Conservation (phyloP, 2,113 vertebrate species). For the Tinamus guttatus region DNA sequence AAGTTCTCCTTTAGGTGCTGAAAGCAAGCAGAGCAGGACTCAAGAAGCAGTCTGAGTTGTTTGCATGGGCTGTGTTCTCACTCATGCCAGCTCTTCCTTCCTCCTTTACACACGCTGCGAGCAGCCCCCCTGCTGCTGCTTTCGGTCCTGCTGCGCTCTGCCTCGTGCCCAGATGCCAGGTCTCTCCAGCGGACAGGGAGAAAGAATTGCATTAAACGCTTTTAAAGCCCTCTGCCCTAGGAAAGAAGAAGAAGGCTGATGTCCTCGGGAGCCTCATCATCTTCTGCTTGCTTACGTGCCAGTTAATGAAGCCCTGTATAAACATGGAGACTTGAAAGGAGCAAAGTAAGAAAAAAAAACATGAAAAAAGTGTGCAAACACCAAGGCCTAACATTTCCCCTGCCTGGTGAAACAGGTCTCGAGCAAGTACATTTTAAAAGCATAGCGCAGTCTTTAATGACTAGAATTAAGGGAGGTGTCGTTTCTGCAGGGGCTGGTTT, state of each 20-base stretch:
- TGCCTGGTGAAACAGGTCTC: background rate
- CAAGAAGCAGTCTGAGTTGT: background rate
- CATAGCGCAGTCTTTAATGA: background rate
- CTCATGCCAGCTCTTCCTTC: background rate
- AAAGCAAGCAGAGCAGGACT: background rate
- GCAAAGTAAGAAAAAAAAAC: background rate
- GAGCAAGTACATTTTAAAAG: background rate
- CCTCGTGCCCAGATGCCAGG: background rate
- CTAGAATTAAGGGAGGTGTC: background rate
- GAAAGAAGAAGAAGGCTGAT: background rate
- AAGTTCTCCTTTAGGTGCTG: background rate
- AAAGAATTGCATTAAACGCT: background rate
- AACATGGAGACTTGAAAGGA: background rate
- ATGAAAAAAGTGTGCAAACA: background rate
- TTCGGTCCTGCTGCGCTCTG: background rate
- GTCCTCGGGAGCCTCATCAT: background rate
- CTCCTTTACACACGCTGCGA: background rate
- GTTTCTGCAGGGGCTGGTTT: background rate
- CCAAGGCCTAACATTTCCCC: background rate
- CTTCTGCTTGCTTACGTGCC: background rate
- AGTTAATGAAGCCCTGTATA: background rate
- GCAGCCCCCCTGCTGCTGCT: background rate
- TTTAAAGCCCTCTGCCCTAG: background rate
- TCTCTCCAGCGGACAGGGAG: background rate
- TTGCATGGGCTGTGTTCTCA: background rate